A percentile compares a stretch with the other conserved stretches of the same genome.
phyloP scores from a whole-genome alignment of 1,140 invertebrate species.

The Agrilus planipennis region DNA sequence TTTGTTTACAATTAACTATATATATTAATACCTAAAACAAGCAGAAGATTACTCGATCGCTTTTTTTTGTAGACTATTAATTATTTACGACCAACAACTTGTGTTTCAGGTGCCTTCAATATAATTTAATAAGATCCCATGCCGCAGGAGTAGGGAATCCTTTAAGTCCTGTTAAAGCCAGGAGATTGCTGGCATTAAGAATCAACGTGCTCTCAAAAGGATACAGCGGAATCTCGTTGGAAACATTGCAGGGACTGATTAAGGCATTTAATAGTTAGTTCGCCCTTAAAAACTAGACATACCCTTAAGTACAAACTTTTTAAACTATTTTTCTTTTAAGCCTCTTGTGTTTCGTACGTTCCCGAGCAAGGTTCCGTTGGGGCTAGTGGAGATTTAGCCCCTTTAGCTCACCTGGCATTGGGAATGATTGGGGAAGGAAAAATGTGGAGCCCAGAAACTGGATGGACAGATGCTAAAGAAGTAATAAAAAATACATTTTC shows the following conservation, averaged over 20 bases:
- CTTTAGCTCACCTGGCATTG: constrained; percentile 56
- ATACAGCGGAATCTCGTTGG: constrained; percentile 55
- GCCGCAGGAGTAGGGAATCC: constrained; percentile 57
- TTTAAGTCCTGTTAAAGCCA: constrained; percentile 46
- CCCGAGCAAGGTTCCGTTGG: constrained; percentile 66
- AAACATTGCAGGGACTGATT: constrained; percentile 50
- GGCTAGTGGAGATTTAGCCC: constrained; percentile 61
- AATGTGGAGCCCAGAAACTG: constrained; percentile 64
- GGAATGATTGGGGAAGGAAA: constrained; percentile 64
- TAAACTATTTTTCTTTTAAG: too few relatives aligned
- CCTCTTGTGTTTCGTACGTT: constrained; percentile 58
- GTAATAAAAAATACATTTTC: constrained; percentile 34
- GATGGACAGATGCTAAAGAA: constrained; percentile 57
- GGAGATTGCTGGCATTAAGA: constrained; percentile 57
- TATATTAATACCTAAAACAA: too few relatives aligned
- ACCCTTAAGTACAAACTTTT: too few relatives aligned
- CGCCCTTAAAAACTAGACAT: too few relatives aligned
- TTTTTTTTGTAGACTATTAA: too few relatives aligned
- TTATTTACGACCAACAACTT: too few relatives aligned
- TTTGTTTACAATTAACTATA: too few relatives aligned
- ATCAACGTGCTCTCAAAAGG: constrained; percentile 66
- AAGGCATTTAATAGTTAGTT: constrained; percentile 55
- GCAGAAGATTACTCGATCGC: too few relatives aligned
- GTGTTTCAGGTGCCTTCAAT: constrained; percentile 44
- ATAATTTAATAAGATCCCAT: constrained; percentile 61